A percentile compares a stretch with the other conserved stretches of the same genome.
These are phyloP conservation scores for Phycodurus eques DNA, from an alignment of 2,113 vertebrate genomes.

Conservation along the genomic window DNA sequence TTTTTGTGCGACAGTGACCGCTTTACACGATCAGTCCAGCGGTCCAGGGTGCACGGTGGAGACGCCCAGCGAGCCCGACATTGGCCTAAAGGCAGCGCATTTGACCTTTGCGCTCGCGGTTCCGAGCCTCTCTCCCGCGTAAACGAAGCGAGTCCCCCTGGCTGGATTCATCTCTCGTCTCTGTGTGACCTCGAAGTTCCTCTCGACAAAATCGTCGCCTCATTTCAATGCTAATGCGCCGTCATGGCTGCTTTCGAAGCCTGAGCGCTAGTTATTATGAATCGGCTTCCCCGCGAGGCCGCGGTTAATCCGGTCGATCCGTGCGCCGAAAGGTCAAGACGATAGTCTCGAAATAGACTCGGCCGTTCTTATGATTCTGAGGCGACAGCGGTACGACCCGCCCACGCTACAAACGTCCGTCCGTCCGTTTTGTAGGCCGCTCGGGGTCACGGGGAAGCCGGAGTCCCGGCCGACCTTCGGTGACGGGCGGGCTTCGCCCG, in stretches of 20 bases:
- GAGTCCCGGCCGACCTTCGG: background rate
- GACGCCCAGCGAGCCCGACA: background rate
- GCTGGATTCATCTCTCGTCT: conserved; percentile 44
- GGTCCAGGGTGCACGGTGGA: too few species aligned
- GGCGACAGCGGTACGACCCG: background rate
- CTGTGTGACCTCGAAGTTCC: conserved; percentile 51
- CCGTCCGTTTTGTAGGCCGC: background rate
- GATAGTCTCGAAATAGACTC: conserved; percentile 62
- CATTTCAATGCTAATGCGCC: conserved; percentile 69
- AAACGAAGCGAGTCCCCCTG: conserved; percentile 35
- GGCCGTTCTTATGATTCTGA: background rate
- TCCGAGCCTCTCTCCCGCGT: conserved; percentile 20
- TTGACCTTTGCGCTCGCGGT: background rate
- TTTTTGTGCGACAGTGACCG: too few species aligned
- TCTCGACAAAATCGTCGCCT: conserved; percentile 46
- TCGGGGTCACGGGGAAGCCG: background rate
- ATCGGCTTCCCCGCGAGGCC: conserved; percentile 56
- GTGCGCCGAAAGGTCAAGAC: conserved; percentile 57
- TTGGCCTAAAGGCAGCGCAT: background rate
- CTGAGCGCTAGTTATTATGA: conserved; percentile 61
- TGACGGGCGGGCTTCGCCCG: background rate
- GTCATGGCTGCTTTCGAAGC: conserved; percentile 52
- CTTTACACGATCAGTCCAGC: too few species aligned
- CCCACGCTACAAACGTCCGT: background rate
- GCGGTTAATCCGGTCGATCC: conserved; percentile 62